Evolutionary conservation across 2,888 invertebrate genomes (phyloP).

Genomic region (Nemotelus nigrinus): DNA sequence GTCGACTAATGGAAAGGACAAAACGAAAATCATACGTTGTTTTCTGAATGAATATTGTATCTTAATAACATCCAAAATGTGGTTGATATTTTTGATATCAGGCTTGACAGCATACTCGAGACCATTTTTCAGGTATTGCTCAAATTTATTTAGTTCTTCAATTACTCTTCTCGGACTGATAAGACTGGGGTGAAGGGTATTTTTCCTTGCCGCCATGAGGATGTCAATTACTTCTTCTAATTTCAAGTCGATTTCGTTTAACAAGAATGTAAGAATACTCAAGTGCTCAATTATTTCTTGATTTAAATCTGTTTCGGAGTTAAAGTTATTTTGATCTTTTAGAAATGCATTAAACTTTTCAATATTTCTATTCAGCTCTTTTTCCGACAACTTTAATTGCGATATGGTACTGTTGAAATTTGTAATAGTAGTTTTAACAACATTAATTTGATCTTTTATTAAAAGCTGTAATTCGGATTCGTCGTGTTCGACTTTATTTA

Average conservation of each 20-base stretch:
- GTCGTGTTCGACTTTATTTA: slow-evolving; percentile 46
- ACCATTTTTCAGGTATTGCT: slow-evolving; percentile 13
- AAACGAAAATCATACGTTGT: slow-evolving; percentile 2
- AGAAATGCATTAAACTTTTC: slow-evolving; percentile 11
- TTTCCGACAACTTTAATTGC: not conserved
- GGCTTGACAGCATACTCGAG: slow-evolving; percentile 4
- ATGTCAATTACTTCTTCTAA: slow-evolving; percentile 47
- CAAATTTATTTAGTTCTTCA: slow-evolving; percentile 43
- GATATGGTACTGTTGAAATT: slow-evolving; percentile 22
- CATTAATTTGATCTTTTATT: slow-evolving; percentile 17
- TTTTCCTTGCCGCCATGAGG: slow-evolving; percentile 49
- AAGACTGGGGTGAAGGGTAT: slow-evolving; percentile 51
- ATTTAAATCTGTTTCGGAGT: not conserved
- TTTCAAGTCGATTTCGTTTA: slow-evolving; percentile 49
- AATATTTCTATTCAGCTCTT: slow-evolving; percentile 19
- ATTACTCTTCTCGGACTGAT: slow-evolving; percentile 49
- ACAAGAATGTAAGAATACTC: slow-evolving; percentile 46
- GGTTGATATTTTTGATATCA: slow-evolving; percentile 3
- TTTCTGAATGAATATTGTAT: slow-evolving; percentile 10
- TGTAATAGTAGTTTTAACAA: slow-evolving; percentile 17
- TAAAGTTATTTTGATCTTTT: slow-evolving; percentile 4
- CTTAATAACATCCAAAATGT: not conserved
- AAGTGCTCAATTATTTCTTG: slow-evolving; percentile 36
- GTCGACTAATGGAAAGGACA: slow-evolving; percentile 15
- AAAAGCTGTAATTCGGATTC: slow-evolving; percentile 16